Evolutionary conservation across 2,888 invertebrate species (phyloP).

Genomic region (Pecten maximus): DNA sequence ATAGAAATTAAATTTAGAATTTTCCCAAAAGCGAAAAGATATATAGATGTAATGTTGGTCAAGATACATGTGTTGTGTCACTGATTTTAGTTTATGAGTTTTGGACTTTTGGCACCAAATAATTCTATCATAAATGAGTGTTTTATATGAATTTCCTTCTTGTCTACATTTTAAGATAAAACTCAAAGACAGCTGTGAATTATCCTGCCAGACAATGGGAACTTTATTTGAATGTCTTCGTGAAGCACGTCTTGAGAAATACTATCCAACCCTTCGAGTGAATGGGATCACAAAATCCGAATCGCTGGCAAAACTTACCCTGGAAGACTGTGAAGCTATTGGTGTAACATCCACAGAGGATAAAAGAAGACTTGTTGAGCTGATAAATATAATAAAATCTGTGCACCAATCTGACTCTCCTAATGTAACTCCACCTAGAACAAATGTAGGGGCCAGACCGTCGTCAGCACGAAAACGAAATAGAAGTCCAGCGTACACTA

Average conservation of each 20-base stretch:
- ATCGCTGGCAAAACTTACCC: slow-evolving; percentile 73
- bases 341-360: slow-evolving; percentile 78
- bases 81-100: too few relatives aligned
- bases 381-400: slow-evolving; percentile 79
- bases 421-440: slow-evolving; percentile 52
- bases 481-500: slow-evolving; percentile 61
- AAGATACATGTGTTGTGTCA: too few relatives aligned
- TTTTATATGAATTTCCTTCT: neutral
- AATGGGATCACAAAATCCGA: slow-evolving; percentile 79
- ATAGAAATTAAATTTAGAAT: too few relatives aligned
- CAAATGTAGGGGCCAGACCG: slow-evolving; percentile 54
- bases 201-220: slow-evolving; percentile 64
- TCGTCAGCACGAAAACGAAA: slow-evolving; percentile 64
- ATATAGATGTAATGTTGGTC: too few relatives aligned
- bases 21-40: too few relatives aligned
- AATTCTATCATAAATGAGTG: too few relatives aligned
- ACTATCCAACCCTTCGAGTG: slow-evolving; percentile 77
- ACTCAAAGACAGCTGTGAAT: neutral
- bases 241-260: slow-evolving; percentile 79
- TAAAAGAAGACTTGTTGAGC: slow-evolving; percentile 75
- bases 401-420: slow-evolving; percentile 69
- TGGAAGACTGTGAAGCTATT: slow-evolving; percentile 75
- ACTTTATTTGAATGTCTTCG: slow-evolving; percentile 77
- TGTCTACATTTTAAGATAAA: neutral
- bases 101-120: too few relatives aligned